phyloP scores from a whole-genome alignment of 2,797 vertebrate genomes.

The Oryzias dopingdopingensis region DNA sequence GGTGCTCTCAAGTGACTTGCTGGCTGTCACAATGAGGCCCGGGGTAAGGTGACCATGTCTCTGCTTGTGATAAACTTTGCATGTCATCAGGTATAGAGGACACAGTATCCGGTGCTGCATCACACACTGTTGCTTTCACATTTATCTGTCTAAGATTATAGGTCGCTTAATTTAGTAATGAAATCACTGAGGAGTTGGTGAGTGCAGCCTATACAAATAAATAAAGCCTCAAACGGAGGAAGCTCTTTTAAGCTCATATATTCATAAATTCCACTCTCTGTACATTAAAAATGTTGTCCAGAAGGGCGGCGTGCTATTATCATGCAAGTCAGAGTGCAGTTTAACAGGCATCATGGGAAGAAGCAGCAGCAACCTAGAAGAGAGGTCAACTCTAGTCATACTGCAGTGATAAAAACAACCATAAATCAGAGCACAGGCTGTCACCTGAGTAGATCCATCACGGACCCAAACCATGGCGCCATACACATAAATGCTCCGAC shows the following conservation, averaged over 20 bases:
- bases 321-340: slow-evolving; percentile 12
- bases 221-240: neutral
- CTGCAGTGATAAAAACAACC: slow-evolving; percentile 44
- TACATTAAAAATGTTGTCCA: slow-evolving; percentile 1
- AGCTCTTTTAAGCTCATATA: slow-evolving; percentile 7
- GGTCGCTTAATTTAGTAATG: slow-evolving; percentile 65
- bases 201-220: slow-evolving; percentile 10
- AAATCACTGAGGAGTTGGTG: slow-evolving; percentile 46
- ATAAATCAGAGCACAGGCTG: slow-evolving; percentile 57
- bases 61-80: slow-evolving; percentile 66
- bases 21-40: slow-evolving; percentile 84
- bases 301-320: slow-evolving; percentile 9
- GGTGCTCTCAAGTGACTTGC: slow-evolving; percentile 84
- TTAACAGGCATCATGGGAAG: slow-evolving; percentile 38
- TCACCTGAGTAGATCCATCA: slow-evolving; percentile 59
- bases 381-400: slow-evolving; percentile 48
- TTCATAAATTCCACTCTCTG: neutral
- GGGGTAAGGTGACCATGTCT: slow-evolving; percentile 88
- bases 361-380: slow-evolving; percentile 25
- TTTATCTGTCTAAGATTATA: slow-evolving; percentile 51
- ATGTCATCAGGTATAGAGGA: slow-evolving; percentile 76
- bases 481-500: slow-evolving; percentile 1
- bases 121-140: slow-evolving; percentile 28
- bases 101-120: slow-evolving; percentile 36
- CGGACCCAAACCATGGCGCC: slow-evolving; percentile 7